phyloP scores from a whole-genome alignment of 1,140 invertebrate genomes.

The Agraylea sexmaculata region DNA sequence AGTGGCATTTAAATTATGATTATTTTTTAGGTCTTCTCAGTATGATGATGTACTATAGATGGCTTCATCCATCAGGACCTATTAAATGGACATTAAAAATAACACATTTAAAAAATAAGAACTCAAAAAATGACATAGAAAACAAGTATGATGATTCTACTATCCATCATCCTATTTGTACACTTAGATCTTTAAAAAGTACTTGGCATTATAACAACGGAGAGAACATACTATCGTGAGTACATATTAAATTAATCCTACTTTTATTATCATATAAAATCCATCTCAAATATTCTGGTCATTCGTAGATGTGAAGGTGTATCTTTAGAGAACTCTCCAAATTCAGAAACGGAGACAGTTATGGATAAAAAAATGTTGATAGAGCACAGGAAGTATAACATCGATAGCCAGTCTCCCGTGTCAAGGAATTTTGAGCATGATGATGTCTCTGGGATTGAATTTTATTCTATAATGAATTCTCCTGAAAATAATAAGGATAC shows the following conservation, averaged over 20 bases:
- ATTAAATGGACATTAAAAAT: slow-evolving; percentile 29
- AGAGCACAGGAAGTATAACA: slow-evolving; percentile 39
- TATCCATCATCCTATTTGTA: slow-evolving; percentile 10
- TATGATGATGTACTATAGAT: slow-evolving; percentile 54
- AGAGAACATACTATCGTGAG: slow-evolving; percentile 15
- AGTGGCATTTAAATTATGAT: slow-evolving; percentile 6
- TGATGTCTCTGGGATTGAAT: slow-evolving; percentile 34
- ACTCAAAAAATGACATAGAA: slow-evolving; percentile 4
- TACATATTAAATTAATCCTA: not conserved
- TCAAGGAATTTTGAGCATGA: slow-evolving; percentile 27
- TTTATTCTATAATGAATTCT: slow-evolving; percentile 38
- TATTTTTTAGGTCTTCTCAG: slow-evolving; percentile 40
- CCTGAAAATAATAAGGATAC: slow-evolving; percentile 16
- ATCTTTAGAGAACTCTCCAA: slow-evolving; percentile 16
- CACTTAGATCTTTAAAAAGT: slow-evolving; percentile 23
- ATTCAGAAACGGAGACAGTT: slow-evolving; percentile 28
- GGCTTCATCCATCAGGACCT: slow-evolving; percentile 45
- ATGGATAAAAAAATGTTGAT: slow-evolving; percentile 40
- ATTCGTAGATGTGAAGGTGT: slow-evolving; percentile 15
- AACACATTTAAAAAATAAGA: slow-evolving; percentile 21
- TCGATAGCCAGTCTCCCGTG: slow-evolving; percentile 34
- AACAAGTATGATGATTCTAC: slow-evolving; percentile 2
- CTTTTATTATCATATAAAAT: slow-evolving; percentile 4
- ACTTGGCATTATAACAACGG: slow-evolving; percentile 17
- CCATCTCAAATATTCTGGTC: not conserved